phyloP scores from a whole-genome alignment of 2,888 invertebrate genomes.

The Lordiphosa andalusiaca region DNA sequence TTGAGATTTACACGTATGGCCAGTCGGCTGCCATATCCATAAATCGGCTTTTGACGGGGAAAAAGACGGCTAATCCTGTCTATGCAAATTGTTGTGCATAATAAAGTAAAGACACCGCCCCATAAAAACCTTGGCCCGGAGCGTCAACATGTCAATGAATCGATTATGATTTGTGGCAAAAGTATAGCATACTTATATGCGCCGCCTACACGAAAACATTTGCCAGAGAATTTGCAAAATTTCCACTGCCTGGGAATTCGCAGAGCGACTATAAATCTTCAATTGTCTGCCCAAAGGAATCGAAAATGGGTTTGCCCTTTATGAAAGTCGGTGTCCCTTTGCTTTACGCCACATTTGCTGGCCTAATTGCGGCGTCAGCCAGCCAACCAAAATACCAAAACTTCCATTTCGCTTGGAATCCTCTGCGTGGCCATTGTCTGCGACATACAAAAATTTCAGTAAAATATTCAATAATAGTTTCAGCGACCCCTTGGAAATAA shows the following conservation, averaged over 20 bases:
- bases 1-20: slow-evolving; percentile 19
- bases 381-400: slow-evolving; percentile 21
- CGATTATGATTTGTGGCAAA: slow-evolving; percentile 60
- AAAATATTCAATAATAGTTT: slow-evolving; percentile 44
- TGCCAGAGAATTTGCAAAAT: slow-evolving; percentile 29
- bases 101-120: slow-evolving; percentile 14
- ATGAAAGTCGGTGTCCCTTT: slow-evolving; percentile 3
- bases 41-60: slow-evolving; percentile 31
- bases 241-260: slow-evolving; percentile 30
- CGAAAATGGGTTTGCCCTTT: slow-evolving; percentile 8
- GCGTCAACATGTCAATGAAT: slow-evolving; percentile 39
- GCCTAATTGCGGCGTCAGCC: slow-evolving; percentile 61
- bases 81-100: slow-evolving; percentile 42
- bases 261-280: slow-evolving; percentile 51
- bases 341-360: slow-evolving; percentile 52
- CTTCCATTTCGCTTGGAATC: slow-evolving; percentile 24
- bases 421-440: slow-evolving; percentile 20
- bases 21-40: slow-evolving; percentile 1
- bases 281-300: slow-evolving; percentile 31
- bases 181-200: slow-evolving; percentile 42
- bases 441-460: slow-evolving; percentile 7
- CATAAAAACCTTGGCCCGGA: slow-evolving; percentile 11
- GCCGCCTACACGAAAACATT: slow-evolving; percentile 31
- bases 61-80: slow-evolving; percentile 49
- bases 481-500: slow-evolving; percentile 56